A percentile compares a stretch with the other conserved stretches of the same genome.
phyloP scores from a whole-genome alignment of 1,140 invertebrate genomes.

The Drosophila prosaltans region DNA sequence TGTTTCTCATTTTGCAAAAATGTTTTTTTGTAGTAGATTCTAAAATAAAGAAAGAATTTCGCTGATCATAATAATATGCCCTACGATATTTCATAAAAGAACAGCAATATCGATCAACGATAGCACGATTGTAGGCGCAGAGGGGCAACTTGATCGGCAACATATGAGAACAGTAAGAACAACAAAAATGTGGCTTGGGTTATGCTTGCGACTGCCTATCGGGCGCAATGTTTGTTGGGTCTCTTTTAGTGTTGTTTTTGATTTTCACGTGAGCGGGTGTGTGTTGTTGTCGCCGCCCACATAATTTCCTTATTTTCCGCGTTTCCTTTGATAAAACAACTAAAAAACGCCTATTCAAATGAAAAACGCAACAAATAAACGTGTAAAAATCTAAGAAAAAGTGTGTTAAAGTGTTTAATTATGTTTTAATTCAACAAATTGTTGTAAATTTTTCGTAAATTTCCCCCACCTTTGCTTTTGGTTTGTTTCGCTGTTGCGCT shows the following conservation, averaged over 20 bases:
- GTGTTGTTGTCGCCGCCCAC: constrained; percentile 4
- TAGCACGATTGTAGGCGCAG: too few species aligned
- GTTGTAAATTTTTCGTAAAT: not conserved
- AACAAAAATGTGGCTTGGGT: too few species aligned
- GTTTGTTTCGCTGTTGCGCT: constrained; percentile 15
- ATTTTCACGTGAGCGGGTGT: constrained; percentile 9
- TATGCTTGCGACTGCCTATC: too few species aligned
- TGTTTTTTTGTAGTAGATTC: too few species aligned
- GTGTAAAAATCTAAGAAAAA: constrained; percentile 19
- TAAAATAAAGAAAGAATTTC: too few species aligned
- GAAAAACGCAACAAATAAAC: constrained; percentile 29
- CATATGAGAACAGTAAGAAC: too few species aligned
- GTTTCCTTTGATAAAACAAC: constrained; percentile 8
- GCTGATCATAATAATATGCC: too few species aligned
- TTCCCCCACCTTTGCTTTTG: not conserved
- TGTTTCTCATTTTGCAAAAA: too few species aligned
- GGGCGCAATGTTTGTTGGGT: not conserved
- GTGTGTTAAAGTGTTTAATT: constrained; percentile 26
- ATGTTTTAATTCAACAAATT: constrained; percentile 9
- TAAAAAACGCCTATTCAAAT: constrained; percentile 17
- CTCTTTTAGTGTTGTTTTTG: constrained; percentile 2
- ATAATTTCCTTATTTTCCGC: not conserved
- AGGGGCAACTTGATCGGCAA: too few species aligned
- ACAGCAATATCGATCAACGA: not conserved
- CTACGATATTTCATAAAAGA: not conserved